Conservation (phyloP, 1,140 invertebrate genomes). For the Hyles euphorbiae region DNA sequence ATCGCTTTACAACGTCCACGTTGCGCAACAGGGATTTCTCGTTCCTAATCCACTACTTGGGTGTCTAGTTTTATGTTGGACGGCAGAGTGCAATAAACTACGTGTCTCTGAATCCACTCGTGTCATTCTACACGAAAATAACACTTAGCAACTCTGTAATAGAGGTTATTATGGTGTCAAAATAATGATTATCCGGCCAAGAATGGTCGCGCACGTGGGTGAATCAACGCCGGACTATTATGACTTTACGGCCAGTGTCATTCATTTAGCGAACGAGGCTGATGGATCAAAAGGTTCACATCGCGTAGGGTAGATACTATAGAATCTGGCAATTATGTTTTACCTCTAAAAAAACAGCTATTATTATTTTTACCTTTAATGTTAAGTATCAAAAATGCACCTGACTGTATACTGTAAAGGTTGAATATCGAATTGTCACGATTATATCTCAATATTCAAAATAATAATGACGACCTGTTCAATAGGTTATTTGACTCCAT, state of each 20-base stretch:
- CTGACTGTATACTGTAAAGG: too few species aligned
- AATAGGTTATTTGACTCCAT: too few species aligned
- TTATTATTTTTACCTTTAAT: too few species aligned
- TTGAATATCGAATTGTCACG: too few species aligned
- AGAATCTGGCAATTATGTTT: too few species aligned
- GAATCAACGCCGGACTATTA: conserved; percentile 29
- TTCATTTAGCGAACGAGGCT: conserved; percentile 40
- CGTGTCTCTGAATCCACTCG: conserved; percentile 19
- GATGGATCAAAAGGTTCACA: conserved; percentile 16
- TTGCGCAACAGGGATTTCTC: conserved; percentile 31
- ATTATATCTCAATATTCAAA: too few species aligned
- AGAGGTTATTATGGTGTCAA: conserved; percentile 1
- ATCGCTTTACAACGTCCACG: conserved; percentile 23
- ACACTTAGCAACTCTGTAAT: conserved; percentile 8
- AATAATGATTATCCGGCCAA: conserved; percentile 1
- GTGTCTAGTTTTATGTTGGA: conserved; percentile 40
- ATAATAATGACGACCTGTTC: too few species aligned
- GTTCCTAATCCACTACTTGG: conserved; percentile 40
- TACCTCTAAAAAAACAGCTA: too few species aligned
- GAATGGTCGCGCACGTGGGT: conserved; percentile 29
- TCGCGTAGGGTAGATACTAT: too few species aligned
- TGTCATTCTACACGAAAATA: conserved; percentile 13
- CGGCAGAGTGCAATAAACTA: conserved; percentile 35
- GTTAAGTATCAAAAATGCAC: too few species aligned
- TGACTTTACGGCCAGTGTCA: conserved; percentile 35